A percentile compares a stretch with the other conserved stretches of the same genome.
Evolutionary conservation across 2,888 invertebrate genomes (phyloP).

Genomic region (Boloria selene): DNA sequence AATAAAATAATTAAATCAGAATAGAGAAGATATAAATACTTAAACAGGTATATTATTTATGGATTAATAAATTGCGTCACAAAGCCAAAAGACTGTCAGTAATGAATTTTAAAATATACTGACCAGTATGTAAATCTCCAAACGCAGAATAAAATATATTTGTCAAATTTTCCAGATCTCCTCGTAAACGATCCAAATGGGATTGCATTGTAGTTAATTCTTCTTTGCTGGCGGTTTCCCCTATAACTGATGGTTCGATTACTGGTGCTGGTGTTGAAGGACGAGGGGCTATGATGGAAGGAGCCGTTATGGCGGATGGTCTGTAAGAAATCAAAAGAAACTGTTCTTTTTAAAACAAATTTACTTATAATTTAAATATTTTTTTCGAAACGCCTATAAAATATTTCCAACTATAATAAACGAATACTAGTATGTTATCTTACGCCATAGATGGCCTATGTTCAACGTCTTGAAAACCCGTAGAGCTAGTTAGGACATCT

Average conservation of each 20-base stretch:
- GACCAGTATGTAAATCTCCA: constrained; percentile 35
- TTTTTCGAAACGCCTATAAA: too few species aligned
- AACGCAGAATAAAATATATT: constrained; percentile 48
- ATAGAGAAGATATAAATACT: too few species aligned
- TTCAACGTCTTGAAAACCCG: constrained; percentile 49
- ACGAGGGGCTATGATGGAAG: constrained; percentile 6
- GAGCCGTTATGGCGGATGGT: constrained; percentile 9
- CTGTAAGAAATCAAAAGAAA: constrained; percentile 9
- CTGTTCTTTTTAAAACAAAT: too few species aligned
- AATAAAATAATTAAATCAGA: too few species aligned
- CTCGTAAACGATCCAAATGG: constrained; percentile 46
- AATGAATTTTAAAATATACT: background rate
- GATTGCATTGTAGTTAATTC: constrained; percentile 45
- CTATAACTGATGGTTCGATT: constrained; percentile 1
- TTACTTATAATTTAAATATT: too few species aligned
- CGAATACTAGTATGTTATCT: constrained; percentile 6
- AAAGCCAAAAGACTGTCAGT: constrained; percentile 7
- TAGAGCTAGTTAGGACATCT: constrained; percentile 74
- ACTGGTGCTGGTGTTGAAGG: constrained; percentile 20
- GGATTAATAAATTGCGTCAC: too few species aligned
- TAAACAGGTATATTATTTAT: too few species aligned
- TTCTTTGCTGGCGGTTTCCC: constrained; percentile 38
- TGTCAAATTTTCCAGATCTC: constrained; percentile 53
- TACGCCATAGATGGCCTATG: constrained; percentile 41
- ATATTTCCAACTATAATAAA: too few species aligned